These are phyloP conservation scores for Leucophenga varia DNA, from an alignment of 1,140 invertebrate species.

Conservation along the genomic window DNA sequence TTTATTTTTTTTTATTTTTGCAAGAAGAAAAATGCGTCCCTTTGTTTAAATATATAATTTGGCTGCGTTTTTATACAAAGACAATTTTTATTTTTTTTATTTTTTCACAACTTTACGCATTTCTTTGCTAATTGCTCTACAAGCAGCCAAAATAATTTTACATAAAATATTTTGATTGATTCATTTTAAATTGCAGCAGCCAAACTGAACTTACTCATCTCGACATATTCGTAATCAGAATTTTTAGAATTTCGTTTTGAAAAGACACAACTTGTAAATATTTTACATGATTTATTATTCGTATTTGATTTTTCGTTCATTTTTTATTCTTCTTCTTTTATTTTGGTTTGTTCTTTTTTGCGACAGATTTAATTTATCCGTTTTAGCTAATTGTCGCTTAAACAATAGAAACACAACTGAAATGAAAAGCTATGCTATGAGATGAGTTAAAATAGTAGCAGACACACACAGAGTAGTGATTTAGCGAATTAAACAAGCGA, in stretches of 20 bases:
- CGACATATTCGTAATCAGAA: conserved; percentile 28
- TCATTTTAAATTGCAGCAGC: conserved; percentile 8
- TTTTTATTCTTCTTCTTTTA: not conserved
- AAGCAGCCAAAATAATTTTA: no score
- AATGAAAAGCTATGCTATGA: no score
- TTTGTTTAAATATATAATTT: conserved; percentile 37
- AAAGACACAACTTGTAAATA: conserved; percentile 31
- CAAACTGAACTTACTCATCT: conserved; percentile 39
- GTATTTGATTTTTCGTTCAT: not conserved
- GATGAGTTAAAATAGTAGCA: no score
- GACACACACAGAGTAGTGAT: no score
- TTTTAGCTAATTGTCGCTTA: conserved; percentile 44
- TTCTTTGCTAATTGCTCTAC: no score
- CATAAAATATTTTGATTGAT: no score
- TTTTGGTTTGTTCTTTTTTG: not conserved
- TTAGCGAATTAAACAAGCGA: conserved; percentile 22
- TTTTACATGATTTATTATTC: conserved; percentile 14
- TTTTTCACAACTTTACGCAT: not conserved
- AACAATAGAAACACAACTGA: conserved; percentile 44
- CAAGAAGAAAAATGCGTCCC: conserved; percentile 44
- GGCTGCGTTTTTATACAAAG: no score
- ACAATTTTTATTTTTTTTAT: conserved; percentile 2
- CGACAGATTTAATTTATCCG: conserved; percentile 1
- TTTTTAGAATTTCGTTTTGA: conserved; percentile 5
- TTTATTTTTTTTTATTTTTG: no score